Evolutionary conservation across 2,888 invertebrate species (phyloP).

Genomic region (Aleiodes leptofemur): DNA sequence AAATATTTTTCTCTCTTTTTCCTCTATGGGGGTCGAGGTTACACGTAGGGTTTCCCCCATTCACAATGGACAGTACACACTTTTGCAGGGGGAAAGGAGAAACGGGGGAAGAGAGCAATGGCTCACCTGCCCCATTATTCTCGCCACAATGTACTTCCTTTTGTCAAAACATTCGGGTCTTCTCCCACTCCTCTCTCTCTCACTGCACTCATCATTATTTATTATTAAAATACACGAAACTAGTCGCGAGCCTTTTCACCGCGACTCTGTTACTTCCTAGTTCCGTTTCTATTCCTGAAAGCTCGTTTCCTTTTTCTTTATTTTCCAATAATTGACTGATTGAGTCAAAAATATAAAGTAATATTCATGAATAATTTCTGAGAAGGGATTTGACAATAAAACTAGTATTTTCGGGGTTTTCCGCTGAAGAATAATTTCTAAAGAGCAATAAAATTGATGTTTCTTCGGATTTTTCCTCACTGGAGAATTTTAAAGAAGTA

Average conservation of each 20-base stretch:
- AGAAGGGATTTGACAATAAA: too few relatives aligned
- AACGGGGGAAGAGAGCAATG: constrained; percentile 10
- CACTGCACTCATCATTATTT: constrained; percentile 53
- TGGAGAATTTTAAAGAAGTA: too few relatives aligned
- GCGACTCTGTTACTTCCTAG: constrained; percentile 31
- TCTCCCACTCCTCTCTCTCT: neutral
- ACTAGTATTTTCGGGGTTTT: too few relatives aligned
- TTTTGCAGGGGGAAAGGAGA: neutral
- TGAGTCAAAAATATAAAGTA: too few relatives aligned
- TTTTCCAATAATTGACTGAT: neutral
- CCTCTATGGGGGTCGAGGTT: constrained; percentile 32
- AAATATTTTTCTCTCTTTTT: constrained; percentile 17
- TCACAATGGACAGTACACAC: constrained; percentile 28
- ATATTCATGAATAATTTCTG: too few relatives aligned
- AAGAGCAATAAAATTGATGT: too few relatives aligned
- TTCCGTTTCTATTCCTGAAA: constrained; percentile 31
- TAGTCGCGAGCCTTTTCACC: neutral
- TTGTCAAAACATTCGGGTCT: constrained; percentile 54
- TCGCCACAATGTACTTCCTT: constrained; percentile 68
- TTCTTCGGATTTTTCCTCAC: too few relatives aligned
- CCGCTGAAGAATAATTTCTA: too few relatives aligned
- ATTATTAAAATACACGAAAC: constrained; percentile 48
- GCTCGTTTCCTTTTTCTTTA: constrained; percentile 13
- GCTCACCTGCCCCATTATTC: constrained; percentile 62
- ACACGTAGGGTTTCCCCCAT: constrained; percentile 24